Evolutionary conservation across 2,113 vertebrate species (phyloP).

Genomic region (Myocastor coypus): DNA sequence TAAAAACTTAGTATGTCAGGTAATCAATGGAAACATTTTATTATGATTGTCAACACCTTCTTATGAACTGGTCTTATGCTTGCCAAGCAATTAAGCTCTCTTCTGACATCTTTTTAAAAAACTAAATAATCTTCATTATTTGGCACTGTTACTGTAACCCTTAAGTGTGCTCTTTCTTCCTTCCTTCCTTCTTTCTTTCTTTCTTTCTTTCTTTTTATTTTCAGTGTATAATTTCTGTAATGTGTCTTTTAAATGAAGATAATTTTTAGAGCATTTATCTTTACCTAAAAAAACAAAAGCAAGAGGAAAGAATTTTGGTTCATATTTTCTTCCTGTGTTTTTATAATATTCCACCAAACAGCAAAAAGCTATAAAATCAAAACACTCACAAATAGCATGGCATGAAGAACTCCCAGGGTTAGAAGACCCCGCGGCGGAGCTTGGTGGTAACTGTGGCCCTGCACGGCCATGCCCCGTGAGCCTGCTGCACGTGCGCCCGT

Average conservation of each 20-base stretch:
- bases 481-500: not conserved
- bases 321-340: not conserved
- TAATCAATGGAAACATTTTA: conserved; percentile 57
- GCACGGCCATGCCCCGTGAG: not conserved
- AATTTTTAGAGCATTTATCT: not conserved
- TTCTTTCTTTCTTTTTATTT: not conserved
- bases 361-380: not conserved
- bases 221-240: not conserved
- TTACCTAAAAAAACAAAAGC: not conserved
- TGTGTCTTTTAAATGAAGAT: not conserved
- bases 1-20: not conserved
- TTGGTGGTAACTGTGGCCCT: not conserved
- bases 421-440: not conserved
- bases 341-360: not conserved
- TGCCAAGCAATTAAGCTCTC: conserved; percentile 46
- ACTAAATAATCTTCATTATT: conserved; percentile 29
- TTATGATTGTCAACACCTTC: conserved; percentile 56
- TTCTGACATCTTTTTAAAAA: not conserved
- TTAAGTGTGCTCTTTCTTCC: not conserved
- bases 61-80: conserved; percentile 55
- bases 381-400: not conserved
- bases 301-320: not conserved
- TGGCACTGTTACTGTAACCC: not conserved
- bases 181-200: not conserved
- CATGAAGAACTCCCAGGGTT: not conserved